Conservation (phyloP, 2,797 vertebrate species). For the Chelidonichthys spinosus region DNA sequence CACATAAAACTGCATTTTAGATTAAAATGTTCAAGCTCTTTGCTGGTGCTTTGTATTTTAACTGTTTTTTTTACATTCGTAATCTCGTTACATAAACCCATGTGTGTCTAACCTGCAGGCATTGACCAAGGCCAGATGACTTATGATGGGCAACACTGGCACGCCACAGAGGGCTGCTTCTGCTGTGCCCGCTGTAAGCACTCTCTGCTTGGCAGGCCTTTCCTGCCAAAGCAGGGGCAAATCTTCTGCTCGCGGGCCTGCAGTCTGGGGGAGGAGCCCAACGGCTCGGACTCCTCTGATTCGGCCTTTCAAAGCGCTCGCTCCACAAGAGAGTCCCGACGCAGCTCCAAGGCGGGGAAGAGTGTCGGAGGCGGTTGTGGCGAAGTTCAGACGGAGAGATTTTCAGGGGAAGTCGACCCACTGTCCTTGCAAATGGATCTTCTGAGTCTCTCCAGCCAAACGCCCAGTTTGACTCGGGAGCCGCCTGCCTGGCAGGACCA, state of each 20-base stretch:
- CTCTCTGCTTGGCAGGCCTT: conserved; percentile 95
- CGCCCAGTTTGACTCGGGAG: conserved; percentile 92
- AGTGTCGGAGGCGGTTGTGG: conserved; percentile 75
- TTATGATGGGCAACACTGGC: conserved; percentile 98
- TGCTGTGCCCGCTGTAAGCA: conserved; percentile 97
- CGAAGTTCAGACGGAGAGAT: conserved; percentile 82
- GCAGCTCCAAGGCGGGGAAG: conserved; percentile 92
- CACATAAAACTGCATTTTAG: conserved; percentile 43
- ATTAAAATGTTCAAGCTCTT: conserved; percentile 29
- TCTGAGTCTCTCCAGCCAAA: conserved; percentile 96
- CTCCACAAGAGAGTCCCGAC: conserved; percentile 93
- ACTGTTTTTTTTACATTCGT: conserved; percentile 4
- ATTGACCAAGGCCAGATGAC: conserved; percentile 99
- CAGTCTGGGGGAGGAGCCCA: conserved; percentile 93
- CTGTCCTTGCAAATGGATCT: conserved; percentile 98
- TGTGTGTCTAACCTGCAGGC: conserved; percentile 79
- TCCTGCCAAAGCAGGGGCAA: conserved; percentile 97
- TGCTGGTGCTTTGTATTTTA: conserved; percentile 13
- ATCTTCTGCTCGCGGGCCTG: conserved; percentile 98
- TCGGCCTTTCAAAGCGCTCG: conserved; percentile 96
- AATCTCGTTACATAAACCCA: conserved; percentile 4
- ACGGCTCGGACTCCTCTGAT: conserved; percentile 95
- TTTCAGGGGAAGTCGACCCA: conserved; percentile 93
- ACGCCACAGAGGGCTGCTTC: conserved; percentile 96
- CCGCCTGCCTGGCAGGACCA: conserved; percentile 91